Evolutionary conservation across 64 coral and sea anemone genomes (phyloP), one percentile per base, ranked within the genome.

Genomic region (Pocillopora damicornis): DNA sequence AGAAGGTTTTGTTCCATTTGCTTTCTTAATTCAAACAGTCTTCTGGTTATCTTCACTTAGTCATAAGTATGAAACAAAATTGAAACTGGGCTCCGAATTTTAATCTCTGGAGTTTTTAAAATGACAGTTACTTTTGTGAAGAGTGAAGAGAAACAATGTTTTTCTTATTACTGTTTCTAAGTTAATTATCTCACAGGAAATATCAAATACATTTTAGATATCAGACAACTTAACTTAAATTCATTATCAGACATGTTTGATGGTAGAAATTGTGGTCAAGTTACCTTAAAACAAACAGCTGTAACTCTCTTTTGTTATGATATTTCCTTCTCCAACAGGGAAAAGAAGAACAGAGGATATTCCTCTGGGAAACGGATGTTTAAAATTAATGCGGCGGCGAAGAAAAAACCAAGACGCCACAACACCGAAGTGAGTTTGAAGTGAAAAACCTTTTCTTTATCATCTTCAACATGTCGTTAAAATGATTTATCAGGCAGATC

Each of bases 271-370:
- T 51, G 42, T 51, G 42, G 42, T 51, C 42, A 51, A 7, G 42
- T 7, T 7, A 51, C 3, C 7, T 51, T 4, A 51, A 51, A 71
- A 25, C 67, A 71, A 71, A 71, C 4, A 71, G n/a, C 7, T 11
- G 25, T 23, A 71, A 25, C 18, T 71, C 22, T 71, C 30, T 25
- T 25, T 71, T 1, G 11, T 17, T 63, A 63, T 11, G 20, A 15
- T 51, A 72, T 51, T 86, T 26, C 1, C 64, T 35, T 88, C 63
- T 22, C 58, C 34, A 87, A 75, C 63, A 93, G 97, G 58, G 93
- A 99, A 71, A 99, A 93, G 86, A 91, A 99, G 88, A 92, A 88
- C 11, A 76, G 93, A 68, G 93, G 97, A 13, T 90, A 95, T 60
- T 89, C 90, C 8, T 81, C 91, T 37, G 88, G 93, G 20, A 93